These are phyloP conservation scores for Apis dorsata DNA, from an alignment of 1,140 invertebrate genomes.

Conservation along the genomic window DNA sequence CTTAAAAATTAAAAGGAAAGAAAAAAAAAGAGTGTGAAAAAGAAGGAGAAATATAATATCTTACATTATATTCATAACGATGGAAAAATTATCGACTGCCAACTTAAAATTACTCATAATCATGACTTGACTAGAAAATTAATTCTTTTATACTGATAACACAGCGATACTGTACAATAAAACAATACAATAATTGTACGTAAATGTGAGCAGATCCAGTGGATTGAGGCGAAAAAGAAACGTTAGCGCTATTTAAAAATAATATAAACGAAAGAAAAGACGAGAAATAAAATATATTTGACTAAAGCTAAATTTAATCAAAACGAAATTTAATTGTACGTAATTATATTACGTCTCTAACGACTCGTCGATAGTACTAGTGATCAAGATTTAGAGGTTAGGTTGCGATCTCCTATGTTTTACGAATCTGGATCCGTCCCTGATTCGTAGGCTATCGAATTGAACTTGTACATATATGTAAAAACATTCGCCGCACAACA, in stretches of 20 bases:
- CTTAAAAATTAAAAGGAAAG: not conserved
- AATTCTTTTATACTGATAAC: slow-evolving; percentile 45
- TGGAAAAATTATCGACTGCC: slow-evolving; percentile 36
- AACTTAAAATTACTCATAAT: slow-evolving; percentile 46
- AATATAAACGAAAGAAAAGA: not conserved
- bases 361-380: not conserved
- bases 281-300: not conserved
- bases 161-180: slow-evolving; percentile 47
- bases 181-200: slow-evolving; percentile 3
- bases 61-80: slow-evolving; percentile 49
- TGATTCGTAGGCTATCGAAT: slow-evolving; percentile 64
- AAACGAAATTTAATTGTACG: not conserved
- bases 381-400: not conserved
- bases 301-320: not conserved
- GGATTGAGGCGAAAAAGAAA: not conserved
- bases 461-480: slow-evolving; percentile 70
- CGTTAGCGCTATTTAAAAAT: too few relatives aligned
- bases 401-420: not conserved
- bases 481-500: slow-evolving; percentile 73
- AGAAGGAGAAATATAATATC: not conserved
- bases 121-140: slow-evolving; percentile 59
- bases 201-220: slow-evolving; percentile 19
- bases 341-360: not conserved
- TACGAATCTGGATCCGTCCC: slow-evolving; percentile 1
- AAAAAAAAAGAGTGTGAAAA: not conserved